phyloP scores from a whole-genome alignment of 2,888 invertebrate genomes.

The Mesoligia furuncula region DNA sequence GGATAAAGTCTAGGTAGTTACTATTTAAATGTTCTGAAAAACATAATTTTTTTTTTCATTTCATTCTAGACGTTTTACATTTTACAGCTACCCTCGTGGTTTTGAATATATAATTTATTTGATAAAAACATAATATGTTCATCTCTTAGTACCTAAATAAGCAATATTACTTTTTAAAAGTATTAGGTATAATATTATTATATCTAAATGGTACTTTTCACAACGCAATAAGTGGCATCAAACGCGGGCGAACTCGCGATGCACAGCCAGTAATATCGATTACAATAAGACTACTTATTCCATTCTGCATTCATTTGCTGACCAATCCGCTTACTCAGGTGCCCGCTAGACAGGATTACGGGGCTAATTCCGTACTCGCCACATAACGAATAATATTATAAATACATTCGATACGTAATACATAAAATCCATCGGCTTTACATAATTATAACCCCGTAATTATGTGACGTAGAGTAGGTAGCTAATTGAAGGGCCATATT shows the following conservation, averaged over 20 bases:
- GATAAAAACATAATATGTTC: no score
- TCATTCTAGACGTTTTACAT: no score
- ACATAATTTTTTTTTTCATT: no score
- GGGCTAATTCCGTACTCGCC: constrained; percentile 40
- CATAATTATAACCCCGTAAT: not conserved
- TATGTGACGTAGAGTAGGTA: not conserved
- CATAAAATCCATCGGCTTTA: not conserved
- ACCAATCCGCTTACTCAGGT: constrained; percentile 54
- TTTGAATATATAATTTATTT: no score
- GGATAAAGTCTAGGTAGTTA: no score
- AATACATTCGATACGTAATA: constrained; percentile 32
- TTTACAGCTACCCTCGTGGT: no score
- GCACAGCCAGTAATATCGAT: constrained; percentile 40
- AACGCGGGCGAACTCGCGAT: not conserved
- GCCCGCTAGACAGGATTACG: constrained; percentile 54
- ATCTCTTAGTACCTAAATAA: no score
- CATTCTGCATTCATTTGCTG: constrained; percentile 42
- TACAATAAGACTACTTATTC: constrained; percentile 30
- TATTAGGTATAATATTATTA: no score
- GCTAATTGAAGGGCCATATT: not conserved
- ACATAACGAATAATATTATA: constrained; percentile 40
- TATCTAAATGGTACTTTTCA: not conserved
- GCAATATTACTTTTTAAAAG: no score
- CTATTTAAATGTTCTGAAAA: no score
- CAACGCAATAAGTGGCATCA: not conserved